Percentiles rank a stretch among this genome's conserved stretches.
phyloP scores from a whole-genome alignment of 1,140 invertebrate species.

The Lepidurus couesii region DNA sequence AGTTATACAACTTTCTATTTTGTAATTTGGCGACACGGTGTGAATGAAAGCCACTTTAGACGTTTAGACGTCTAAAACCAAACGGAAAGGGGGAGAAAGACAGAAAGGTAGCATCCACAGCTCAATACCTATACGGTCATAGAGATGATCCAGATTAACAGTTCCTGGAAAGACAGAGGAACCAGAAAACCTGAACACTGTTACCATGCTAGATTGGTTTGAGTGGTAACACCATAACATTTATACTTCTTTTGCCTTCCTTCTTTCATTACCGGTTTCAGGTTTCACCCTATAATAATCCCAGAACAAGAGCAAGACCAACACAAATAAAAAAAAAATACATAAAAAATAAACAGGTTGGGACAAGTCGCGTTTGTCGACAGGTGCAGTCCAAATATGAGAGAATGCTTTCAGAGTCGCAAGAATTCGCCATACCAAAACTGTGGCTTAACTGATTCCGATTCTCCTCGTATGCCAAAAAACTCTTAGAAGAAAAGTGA shows the following conservation, averaged over 20 bases:
- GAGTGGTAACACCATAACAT: neutral
- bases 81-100: neutral
- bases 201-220: neutral
- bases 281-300: too few relatives aligned
- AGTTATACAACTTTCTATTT: neutral
- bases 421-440: neutral
- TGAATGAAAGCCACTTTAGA: neutral
- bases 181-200: neutral
- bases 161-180: neutral
- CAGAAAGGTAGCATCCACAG: neutral
- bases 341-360: neutral
- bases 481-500: neutral
- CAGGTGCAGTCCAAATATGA: neutral
- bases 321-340: neutral
- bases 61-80: neutral
- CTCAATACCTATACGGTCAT: neutral
- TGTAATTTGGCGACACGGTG: neutral
- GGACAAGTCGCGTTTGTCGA: neutral
- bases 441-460: too few relatives aligned
- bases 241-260: too few relatives aligned
- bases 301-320: neutral
- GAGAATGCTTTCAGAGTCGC: neutral
- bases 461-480: neutral
- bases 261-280: too few relatives aligned
- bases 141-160: neutral